phyloP scores from a whole-genome alignment of 2,888 invertebrate species.

The Dione vanillae region DNA sequence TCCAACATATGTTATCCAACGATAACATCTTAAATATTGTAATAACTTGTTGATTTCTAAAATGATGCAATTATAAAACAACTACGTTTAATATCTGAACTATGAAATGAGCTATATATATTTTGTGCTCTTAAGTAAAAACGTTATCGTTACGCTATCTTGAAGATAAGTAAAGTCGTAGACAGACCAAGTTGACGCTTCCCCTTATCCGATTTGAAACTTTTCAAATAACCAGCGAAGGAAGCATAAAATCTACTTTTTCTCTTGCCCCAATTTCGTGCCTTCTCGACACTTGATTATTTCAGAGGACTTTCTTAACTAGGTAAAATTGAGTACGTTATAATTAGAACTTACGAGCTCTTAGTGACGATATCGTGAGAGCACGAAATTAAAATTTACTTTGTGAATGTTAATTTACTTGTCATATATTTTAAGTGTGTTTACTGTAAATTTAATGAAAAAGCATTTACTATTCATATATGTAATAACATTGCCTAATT shows the following conservation, averaged over 20 bases:
- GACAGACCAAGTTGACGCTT: slow-evolving; percentile 27
- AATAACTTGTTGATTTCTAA: too few relatives aligned
- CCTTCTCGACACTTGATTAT: slow-evolving; percentile 12
- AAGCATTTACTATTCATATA: background rate
- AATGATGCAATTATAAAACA: background rate
- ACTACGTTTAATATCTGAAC: background rate
- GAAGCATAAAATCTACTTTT: slow-evolving; percentile 33
- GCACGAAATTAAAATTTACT: background rate
- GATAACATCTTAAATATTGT: too few relatives aligned
- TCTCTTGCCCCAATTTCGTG: slow-evolving; percentile 30
- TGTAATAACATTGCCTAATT: background rate
- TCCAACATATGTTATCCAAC: too few relatives aligned
- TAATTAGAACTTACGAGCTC: slow-evolving; percentile 9
- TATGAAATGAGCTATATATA: background rate
- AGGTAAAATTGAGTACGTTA: slow-evolving; percentile 2
- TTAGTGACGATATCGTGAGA: background rate
- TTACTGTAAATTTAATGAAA: background rate
- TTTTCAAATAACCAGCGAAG: slow-evolving; percentile 38
- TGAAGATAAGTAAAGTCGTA: slow-evolving; percentile 22
- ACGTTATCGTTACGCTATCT: background rate
- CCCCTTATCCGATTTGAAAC: slow-evolving; percentile 35
- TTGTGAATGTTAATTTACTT: background rate
- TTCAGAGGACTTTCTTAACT: slow-evolving; percentile 18
- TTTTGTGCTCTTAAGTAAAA: background rate
- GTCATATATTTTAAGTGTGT: background rate